These are phyloP conservation scores for Tipula helvola DNA, from an alignment of 2,888 invertebrate genomes.

Conservation along the genomic window DNA sequence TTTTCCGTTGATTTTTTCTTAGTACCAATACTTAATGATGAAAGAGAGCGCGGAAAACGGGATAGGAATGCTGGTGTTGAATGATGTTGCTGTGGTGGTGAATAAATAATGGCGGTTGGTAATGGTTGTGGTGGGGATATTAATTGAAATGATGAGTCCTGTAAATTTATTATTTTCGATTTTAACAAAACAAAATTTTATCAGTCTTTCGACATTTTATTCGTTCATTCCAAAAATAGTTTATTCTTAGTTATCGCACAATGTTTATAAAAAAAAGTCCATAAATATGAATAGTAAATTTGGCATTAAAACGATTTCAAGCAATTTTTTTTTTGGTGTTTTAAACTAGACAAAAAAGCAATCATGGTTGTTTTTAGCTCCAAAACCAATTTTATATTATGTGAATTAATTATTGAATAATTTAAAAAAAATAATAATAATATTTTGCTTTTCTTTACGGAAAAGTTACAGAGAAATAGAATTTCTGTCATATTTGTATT, in stretches of 20 bases:
- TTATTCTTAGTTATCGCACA: not conserved
- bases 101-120: slow-evolving; percentile 23
- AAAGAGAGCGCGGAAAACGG: slow-evolving; percentile 35
- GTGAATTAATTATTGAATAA: not conserved
- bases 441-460: not conserved
- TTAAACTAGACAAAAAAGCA: not conserved
- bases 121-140: slow-evolving; percentile 21
- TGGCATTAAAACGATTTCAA: not conserved
- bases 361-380: not conserved
- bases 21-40: slow-evolving; percentile 34
- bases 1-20: slow-evolving; percentile 33
- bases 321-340: not conserved
- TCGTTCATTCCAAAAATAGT: not conserved
- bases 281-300: not conserved
- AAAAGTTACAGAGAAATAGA: not conserved
- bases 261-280: not conserved
- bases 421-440: not conserved
- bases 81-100: slow-evolving; percentile 23
- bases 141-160: slow-evolving; percentile 18
- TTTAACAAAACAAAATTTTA: not conserved
- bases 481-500: not conserved
- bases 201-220: not conserved
- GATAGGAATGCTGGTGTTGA: slow-evolving; percentile 35
- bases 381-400: not conserved
- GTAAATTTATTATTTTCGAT: slow-evolving; percentile 12